These are phyloP conservation scores for Leistus spinibarbis DNA, from an alignment of 2,888 invertebrate genomes.

Conservation along the genomic window DNA sequence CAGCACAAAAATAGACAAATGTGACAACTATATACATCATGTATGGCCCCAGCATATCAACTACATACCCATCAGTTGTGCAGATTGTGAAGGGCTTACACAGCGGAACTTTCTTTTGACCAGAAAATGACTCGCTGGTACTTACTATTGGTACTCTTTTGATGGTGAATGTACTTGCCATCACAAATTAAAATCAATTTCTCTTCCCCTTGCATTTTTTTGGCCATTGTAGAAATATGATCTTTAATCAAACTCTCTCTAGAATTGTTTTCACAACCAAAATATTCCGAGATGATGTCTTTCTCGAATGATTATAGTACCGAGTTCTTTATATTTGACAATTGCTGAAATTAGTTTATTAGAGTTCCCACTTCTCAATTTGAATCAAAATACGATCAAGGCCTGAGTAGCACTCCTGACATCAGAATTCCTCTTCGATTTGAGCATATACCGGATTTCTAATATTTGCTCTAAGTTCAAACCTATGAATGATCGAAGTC, in stretches of 20 bases:
- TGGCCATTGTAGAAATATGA: background rate
- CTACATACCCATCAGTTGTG: slow-evolving; percentile 42
- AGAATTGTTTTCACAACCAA: background rate
- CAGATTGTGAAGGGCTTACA: slow-evolving; percentile 43
- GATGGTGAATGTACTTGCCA: slow-evolving; percentile 42
- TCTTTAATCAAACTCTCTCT: slow-evolving; percentile 7
- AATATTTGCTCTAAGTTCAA: background rate
- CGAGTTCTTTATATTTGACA: background rate
- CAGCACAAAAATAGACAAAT: too few relatives aligned
- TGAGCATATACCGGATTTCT: background rate
- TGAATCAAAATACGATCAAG: slow-evolving; percentile 32
- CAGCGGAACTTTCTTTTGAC: slow-evolving; percentile 42
- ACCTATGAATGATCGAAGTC: background rate
- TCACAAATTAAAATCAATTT: slow-evolving; percentile 40
- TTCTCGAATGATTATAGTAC: slow-evolving; percentile 7
- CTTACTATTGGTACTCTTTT: slow-evolving; percentile 43
- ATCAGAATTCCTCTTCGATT: background rate
- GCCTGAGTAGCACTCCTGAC: background rate
- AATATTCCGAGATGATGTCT: slow-evolving; percentile 9
- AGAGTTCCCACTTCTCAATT: slow-evolving; percentile 30
- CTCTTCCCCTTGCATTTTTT: background rate
- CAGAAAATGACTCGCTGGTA: slow-evolving; percentile 41
- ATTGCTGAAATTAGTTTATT: slow-evolving; percentile 16
- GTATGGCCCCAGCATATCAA: slow-evolving; percentile 42
- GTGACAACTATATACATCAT: too few relatives aligned